These are phyloP conservation scores for Ischnus inquisitorius DNA, from an alignment of 2,888 invertebrate genomes.

Conservation along the genomic window DNA sequence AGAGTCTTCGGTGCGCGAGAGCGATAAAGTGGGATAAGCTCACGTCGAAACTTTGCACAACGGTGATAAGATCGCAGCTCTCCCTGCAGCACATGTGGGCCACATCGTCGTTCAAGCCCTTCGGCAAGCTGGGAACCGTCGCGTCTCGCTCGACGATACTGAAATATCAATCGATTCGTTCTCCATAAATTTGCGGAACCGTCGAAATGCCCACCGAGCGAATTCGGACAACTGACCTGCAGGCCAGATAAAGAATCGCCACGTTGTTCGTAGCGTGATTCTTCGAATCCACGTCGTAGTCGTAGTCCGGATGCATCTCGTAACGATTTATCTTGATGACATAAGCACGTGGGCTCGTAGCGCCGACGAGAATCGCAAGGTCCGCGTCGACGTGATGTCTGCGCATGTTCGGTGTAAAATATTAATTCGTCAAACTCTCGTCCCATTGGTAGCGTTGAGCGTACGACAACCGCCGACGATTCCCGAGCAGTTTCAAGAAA, in stretches of 20 bases:
- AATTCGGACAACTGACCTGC: conserved; percentile 69
- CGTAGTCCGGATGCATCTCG: conserved; percentile 74
- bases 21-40: conserved; percentile 13
- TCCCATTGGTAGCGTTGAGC: neutral
- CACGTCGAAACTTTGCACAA: conserved; percentile 67
- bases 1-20: too few relatives aligned
- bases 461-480: too few relatives aligned
- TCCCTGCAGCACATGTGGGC: conserved; percentile 74
- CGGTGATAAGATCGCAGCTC: conserved; percentile 71
- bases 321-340: conserved; percentile 73
- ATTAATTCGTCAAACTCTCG: conserved; percentile 28
- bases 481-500: too few relatives aligned
- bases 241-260: conserved; percentile 73
- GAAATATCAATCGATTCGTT: conserved; percentile 24
- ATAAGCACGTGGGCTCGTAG: conserved; percentile 64
- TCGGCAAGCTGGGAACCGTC: conserved; percentile 70
- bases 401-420: neutral
- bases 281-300: conserved; percentile 67
- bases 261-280: conserved; percentile 70
- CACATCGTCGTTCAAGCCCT: conserved; percentile 68
- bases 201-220: neutral
- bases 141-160: conserved; percentile 67
- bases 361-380: conserved; percentile 71
- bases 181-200: neutral
- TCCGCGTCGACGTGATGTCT: conserved; percentile 72